Base-by-base conservation (phyloP, 2,888 invertebrate species). In the Ectemnius cavifrons region DNA sequence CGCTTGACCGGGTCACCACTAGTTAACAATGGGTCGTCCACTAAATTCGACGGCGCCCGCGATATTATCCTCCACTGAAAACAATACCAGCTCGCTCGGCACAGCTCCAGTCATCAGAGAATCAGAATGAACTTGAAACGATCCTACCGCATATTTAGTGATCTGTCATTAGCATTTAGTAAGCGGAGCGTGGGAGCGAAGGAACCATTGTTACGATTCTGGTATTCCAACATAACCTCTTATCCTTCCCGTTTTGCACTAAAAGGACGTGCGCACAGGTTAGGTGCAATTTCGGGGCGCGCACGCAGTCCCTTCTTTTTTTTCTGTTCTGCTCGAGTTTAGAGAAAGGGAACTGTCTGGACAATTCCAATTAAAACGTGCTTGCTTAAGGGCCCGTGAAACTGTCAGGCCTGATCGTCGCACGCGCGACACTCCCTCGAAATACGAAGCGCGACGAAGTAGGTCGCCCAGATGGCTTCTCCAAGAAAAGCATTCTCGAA, bases 21-120 rank as follows among this genome's bases (percentile, higher is more conserved):
- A 65, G 80, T 78, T 81, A 79, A 80, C 69, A 62, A 78, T 78
- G 71, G 69, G 65, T 52, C 63, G 65, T 71, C 62, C 62, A 71
- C 65, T 78, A 73, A 77, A 83, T 78, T 77, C 64, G 71, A 76
- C 73, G 67, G 65, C 75, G 71, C 77, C 76, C 75, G 79, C 77
- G 77, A 69, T 69, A 79, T 86, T 84, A 82, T 79, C 84, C 80
- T 79, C 83, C 56, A 11, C 37, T 37, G 73, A 79, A 83, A 83
- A 86, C 85, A 81, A 85, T 37, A 37, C 37, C 37, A 37, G 37
- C 8, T 84, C 74, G 37, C 8, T 84, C 74, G 78, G 67, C 82
- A 78, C 83, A 82, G 75, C 77, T 63, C 62, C 49, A 71, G 60
- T 59, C 70, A 75, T 69, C 46, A 67, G 73, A 71, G 69, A 60